A percentile compares a stretch with the other conserved stretches of the same genome.
phyloP scores from a whole-genome alignment of 2,888 invertebrate genomes.

The Laspeyria flexula region DNA sequence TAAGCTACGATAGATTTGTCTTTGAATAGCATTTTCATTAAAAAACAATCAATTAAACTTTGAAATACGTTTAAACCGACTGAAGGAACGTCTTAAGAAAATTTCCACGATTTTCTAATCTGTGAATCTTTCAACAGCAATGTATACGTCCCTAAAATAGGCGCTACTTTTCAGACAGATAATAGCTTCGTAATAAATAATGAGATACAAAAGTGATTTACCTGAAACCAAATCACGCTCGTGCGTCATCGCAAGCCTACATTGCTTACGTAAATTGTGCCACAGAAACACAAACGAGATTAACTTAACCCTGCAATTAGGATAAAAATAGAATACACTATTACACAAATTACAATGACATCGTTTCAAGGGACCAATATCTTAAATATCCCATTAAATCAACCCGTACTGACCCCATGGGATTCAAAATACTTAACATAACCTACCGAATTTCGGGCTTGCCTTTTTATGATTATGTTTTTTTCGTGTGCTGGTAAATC shows the following conservation, averaged over 20 bases:
- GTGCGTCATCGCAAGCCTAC: not conserved
- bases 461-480: not conserved
- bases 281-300: not conserved
- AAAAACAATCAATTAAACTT: too few species aligned
- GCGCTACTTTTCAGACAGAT: not conserved
- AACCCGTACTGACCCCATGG: conserved; percentile 18
- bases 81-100: too few species aligned
- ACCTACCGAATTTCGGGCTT: conserved; percentile 12
- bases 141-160: too few species aligned
- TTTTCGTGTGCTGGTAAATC: not conserved
- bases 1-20: too few species aligned
- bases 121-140: too few species aligned
- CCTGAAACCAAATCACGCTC: not conserved
- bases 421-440: conserved; percentile 8
- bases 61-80: too few species aligned
- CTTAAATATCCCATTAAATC: conserved; percentile 31
- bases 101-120: too few species aligned
- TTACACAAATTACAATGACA: conserved; percentile 29
- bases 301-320: not conserved
- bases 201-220: too few species aligned
- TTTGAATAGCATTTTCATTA: too few species aligned
- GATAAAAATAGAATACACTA: conserved; percentile 7
- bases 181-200: not conserved
- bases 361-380: conserved; percentile 29
- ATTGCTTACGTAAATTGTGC: not conserved